Evolutionary conservation across 2,113 vertebrate genomes (phyloP).

Genomic region (Casuarius casuarius): DNA sequence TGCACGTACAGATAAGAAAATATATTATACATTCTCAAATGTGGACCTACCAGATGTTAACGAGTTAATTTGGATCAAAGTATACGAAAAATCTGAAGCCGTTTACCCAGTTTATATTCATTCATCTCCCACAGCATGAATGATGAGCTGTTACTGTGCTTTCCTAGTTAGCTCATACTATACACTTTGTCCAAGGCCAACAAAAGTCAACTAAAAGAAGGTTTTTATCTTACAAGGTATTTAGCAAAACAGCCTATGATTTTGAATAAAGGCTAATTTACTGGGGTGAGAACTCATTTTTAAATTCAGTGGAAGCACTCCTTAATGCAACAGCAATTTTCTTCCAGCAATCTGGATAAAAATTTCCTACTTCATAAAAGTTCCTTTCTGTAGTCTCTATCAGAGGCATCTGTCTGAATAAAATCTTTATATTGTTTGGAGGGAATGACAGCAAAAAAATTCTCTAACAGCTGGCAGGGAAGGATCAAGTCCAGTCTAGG

Average conservation of each 20-base stretch:
- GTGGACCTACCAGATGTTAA: background rate
- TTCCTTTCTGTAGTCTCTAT: slow-evolving; percentile 27
- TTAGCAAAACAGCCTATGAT: background rate
- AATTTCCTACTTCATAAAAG: background rate
- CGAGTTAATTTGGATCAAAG: background rate
- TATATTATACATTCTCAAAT: background rate
- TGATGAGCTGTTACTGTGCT: background rate
- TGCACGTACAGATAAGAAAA: background rate
- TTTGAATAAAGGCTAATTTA: slow-evolving; percentile 20
- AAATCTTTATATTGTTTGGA: background rate
- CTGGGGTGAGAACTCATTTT: background rate
- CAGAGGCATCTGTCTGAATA: slow-evolving; percentile 25
- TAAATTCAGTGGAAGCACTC: background rate
- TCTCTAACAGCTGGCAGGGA: background rate
- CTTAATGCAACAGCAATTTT: background rate
- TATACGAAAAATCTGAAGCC: background rate
- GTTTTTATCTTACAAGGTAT: background rate
- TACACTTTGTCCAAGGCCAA: background rate
- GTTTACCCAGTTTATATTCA: background rate
- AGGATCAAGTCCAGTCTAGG: background rate
- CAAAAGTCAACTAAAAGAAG: background rate
- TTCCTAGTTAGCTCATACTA: background rate
- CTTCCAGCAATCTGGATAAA: background rate
- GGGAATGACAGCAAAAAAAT: background rate
- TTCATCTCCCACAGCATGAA: background rate